Base-by-base conservation (phyloP, 1,140 invertebrate genomes). In the Macrocentrus cingulum region DNA sequence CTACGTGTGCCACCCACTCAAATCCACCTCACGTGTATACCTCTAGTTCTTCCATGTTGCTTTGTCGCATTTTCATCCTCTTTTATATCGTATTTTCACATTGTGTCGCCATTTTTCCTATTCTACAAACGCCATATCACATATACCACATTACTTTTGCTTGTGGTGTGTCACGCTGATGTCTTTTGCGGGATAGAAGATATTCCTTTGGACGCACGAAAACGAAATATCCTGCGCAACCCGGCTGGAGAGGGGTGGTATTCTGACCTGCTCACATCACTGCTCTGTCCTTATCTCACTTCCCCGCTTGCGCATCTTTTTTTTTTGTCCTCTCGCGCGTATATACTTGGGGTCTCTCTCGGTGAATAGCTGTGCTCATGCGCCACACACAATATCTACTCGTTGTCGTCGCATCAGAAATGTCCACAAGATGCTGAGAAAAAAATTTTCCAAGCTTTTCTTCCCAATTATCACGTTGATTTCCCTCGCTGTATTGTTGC, bases 281-380 rank as follows among this genome's bases (percentile, higher is more conserved):
- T 34, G 8, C 36, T 60, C 52, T 20, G 19, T 56, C 44, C 56
- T 39, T 37, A 22, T 52, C 60, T 37, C 55, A 7, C 55, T 52
- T 44, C 23, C 44, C 45, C 42, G 16, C 23, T 9, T 37, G 11
- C n/a, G 9, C 39, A 15, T 20, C 45, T 34, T 52, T 41, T 25
- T 55, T 8, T 13, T 20, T n/a, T 9, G 7, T 18, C 18, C 44
- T 15, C 44, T 23, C 18, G 18, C 44, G 7, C 8, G 19, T 4
- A 23, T 11, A 19, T 46, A 23, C 13, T 13, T 6, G 15, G n/a
- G n/a, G 16, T 42, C 18, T 42, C 4, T 42, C 16, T 11, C 16
- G 9, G 25, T 9, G 25, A 29, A 29, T 29, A 29, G 25, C 25
- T 9, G 9, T 9, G 25, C 25, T 4, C 25, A 29, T 29, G 25